Conservation (phyloP, 2,113 vertebrate species). For the Siphamia tubifer region DNA sequence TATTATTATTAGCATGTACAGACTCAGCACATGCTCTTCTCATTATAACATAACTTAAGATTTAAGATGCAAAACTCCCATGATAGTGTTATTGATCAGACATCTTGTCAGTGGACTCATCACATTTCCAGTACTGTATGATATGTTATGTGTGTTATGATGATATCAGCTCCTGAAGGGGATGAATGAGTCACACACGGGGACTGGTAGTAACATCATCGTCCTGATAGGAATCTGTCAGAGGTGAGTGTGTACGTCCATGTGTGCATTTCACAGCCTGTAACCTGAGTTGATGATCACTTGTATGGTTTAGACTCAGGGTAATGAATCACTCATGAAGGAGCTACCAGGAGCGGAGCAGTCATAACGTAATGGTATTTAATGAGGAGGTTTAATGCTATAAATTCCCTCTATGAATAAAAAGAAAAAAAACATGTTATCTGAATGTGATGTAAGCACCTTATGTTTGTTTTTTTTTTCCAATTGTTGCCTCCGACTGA, state of each 20-base stretch:
- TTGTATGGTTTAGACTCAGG: slow-evolving; percentile 31
- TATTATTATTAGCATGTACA: not conserved
- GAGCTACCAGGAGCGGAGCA: not conserved
- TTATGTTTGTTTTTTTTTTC: not conserved
- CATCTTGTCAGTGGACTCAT: not conserved
- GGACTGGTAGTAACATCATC: slow-evolving; percentile 53
- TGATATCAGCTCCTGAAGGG: slow-evolving; percentile 52
- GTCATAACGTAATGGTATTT: slow-evolving; percentile 21
- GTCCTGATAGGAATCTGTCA: slow-evolving; percentile 40
- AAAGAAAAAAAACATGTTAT: too few relatives aligned
- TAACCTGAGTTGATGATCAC: slow-evolving; percentile 55
- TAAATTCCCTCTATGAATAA: too few relatives aligned
- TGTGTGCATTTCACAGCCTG: slow-evolving; percentile 4
- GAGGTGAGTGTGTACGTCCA: slow-evolving; percentile 6
- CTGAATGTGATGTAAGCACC: not conserved
- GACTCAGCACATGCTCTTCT: not conserved
- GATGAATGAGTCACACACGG: slow-evolving; percentile 64
- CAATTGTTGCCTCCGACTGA: not conserved
- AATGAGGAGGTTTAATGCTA: slow-evolving; percentile 25
- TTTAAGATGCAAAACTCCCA: not conserved
- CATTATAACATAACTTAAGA: not conserved
- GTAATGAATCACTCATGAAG: slow-evolving; percentile 49
- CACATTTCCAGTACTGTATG: not conserved
- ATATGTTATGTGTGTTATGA: slow-evolving; percentile 24
- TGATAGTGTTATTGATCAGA: not conserved